These are phyloP conservation scores for Eupelmus urozonus DNA, from an alignment of 2,888 invertebrate genomes.

Conservation along the genomic window DNA sequence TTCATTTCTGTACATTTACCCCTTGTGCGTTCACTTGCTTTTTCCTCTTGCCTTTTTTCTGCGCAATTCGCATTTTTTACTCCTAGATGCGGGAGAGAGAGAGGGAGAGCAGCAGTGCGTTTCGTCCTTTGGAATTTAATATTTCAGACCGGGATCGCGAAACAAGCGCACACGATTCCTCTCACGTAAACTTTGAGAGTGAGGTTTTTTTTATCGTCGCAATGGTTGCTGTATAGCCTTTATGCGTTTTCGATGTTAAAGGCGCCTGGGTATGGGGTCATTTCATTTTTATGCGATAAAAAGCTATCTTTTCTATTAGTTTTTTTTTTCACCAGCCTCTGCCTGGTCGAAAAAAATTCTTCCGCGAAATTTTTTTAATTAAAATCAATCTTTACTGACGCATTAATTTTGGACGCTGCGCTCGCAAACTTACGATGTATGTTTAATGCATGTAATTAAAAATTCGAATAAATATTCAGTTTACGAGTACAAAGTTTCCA, in stretches of 20 bases:
- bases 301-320: background rate
- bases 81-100: background rate
- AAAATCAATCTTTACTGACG: too few species aligned
- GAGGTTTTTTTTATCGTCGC: constrained; percentile 16
- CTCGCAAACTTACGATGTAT: too few species aligned
- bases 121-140: constrained; percentile 49
- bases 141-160: constrained; percentile 45
- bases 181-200: constrained; percentile 33
- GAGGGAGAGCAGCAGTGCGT: background rate
- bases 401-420: too few species aligned
- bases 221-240: background rate
- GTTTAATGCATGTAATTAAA: too few species aligned
- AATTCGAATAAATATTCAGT: too few species aligned
- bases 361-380: too few species aligned
- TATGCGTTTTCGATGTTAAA: constrained; percentile 11
- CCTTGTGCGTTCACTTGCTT: background rate
- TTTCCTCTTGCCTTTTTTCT: background rate
- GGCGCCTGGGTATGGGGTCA: background rate
- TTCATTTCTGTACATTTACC: constrained; percentile 2
- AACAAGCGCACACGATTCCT: constrained; percentile 34
- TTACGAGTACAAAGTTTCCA: too few species aligned
- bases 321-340: too few species aligned
- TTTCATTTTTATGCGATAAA: background rate
- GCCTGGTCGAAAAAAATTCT: too few species aligned
- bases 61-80: constrained; percentile 12